Conservation (phyloP, 37 sponge, comb jelly and placozoan genomes). For the Theonella swinhoei region DNA sequence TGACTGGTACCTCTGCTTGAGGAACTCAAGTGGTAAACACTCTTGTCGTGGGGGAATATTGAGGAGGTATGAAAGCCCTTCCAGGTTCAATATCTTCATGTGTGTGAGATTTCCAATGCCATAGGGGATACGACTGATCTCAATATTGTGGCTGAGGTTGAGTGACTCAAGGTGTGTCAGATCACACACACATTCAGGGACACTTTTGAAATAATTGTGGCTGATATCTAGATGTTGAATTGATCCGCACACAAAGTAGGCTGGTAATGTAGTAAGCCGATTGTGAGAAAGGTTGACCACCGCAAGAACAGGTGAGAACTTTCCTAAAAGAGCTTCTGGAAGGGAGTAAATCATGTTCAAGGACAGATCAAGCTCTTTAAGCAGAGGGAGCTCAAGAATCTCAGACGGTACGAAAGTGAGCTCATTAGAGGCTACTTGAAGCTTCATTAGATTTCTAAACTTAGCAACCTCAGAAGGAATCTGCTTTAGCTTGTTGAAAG, state of each 20-base stretch:
- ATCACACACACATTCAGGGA: conserved; percentile 20
- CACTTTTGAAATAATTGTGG: conserved; percentile 26
- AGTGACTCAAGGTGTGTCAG: conserved; percentile 26
- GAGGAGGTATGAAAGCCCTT: conserved; percentile 22
- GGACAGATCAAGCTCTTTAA: conserved; percentile 56
- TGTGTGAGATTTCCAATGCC: conserved; percentile 42
- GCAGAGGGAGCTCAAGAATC: conserved; percentile 41
- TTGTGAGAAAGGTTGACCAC: conserved; percentile 53
- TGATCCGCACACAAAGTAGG: conserved; percentile 27
- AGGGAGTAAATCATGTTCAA: conserved; percentile 46
- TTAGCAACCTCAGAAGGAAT: conserved; percentile 23
- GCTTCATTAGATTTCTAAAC: conserved; percentile 30
- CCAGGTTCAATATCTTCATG: conserved; percentile 25
- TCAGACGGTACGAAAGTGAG: conserved; percentile 36
- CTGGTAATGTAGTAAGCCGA: conserved; percentile 33
- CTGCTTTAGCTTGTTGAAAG: conserved; percentile 41
- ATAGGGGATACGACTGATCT: conserved; percentile 44
- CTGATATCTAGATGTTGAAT: conserved; percentile 39
- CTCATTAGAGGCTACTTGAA: conserved; percentile 49
- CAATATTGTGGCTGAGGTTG: conserved; percentile 40
- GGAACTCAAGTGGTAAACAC: conserved; percentile 21
- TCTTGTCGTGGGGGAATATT: conserved; percentile 35
- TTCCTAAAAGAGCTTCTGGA: conserved; percentile 37
- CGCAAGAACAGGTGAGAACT: conserved; percentile 10
- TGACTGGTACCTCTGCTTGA: conserved; percentile 22